phyloP scores from a whole-genome alignment of 2,888 invertebrate genomes.

The Volucella bombylans region DNA sequence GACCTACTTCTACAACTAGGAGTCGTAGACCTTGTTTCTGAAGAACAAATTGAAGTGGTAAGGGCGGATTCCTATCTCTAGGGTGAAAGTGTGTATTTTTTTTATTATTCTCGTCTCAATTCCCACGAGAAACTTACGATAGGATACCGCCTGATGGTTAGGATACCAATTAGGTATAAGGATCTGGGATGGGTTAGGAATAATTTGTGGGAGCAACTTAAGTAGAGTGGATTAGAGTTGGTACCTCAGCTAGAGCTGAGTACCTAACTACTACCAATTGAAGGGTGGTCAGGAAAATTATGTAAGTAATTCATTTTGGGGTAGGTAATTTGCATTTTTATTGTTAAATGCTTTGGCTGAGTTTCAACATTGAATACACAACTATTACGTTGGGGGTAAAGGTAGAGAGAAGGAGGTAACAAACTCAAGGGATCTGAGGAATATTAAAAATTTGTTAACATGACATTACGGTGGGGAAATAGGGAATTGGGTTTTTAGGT shows the following conservation, averaged over 20 bases:
- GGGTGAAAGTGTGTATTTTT: conserved; percentile 29
- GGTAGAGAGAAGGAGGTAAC: conserved; percentile 2
- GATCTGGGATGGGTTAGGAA: conserved; percentile 50
- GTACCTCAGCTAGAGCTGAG: conserved; percentile 3
- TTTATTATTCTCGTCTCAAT: background rate
- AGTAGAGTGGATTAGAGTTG: conserved; percentile 61
- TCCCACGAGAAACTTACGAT: conserved; percentile 50
- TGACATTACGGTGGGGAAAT: conserved; percentile 30
- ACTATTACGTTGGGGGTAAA: background rate
- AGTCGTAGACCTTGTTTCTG: conserved; percentile 26
- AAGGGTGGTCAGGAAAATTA: conserved; percentile 42
- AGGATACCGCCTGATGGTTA: conserved; percentile 38
- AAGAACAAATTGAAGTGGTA: conserved; percentile 48
- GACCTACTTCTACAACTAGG: background rate
- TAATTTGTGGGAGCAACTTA: conserved; percentile 55
- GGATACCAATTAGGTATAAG: conserved; percentile 71
- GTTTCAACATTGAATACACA: background rate
- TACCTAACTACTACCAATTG: conserved; percentile 44
- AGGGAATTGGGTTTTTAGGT: background rate
- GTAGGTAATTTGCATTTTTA: conserved; percentile 71
- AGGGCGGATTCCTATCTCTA: conserved; percentile 63
- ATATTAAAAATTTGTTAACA: conserved; percentile 71
- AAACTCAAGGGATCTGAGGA: conserved; percentile 39
- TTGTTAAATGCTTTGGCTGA: conserved; percentile 49
- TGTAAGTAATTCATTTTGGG: conserved; percentile 64